Percentiles rank a stretch among this genome's conserved stretches.
phyloP scores from a whole-genome alignment of 2,113 vertebrate species.

The Bufo bufo region DNA sequence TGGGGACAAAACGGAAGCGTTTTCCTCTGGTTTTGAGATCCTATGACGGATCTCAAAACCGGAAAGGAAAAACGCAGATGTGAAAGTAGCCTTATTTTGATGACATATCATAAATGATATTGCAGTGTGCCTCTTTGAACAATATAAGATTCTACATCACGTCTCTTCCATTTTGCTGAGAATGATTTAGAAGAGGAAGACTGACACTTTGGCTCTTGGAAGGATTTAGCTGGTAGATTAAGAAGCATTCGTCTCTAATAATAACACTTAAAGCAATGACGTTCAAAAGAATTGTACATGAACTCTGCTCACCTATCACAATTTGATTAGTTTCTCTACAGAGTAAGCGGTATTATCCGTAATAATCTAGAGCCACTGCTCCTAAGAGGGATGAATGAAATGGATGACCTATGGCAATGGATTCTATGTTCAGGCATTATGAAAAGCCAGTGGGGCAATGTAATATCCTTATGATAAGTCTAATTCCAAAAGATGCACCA shows the following conservation, averaged over 20 bases:
- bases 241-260: conserved; percentile 4
- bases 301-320: not conserved
- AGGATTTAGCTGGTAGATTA: not conserved
- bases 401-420: not conserved
- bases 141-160: not conserved
- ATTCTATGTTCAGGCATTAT: not conserved
- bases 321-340: not conserved
- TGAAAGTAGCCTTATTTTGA: not conserved
- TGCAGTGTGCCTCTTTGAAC: not conserved
- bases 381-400: not conserved
- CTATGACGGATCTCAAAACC: too few relatives aligned
- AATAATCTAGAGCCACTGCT: not conserved
- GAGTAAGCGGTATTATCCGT: not conserved
- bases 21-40: too few relatives aligned
- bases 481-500: not conserved
- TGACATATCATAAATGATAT: not conserved
- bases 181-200: not conserved
- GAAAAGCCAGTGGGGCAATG: not conserved
- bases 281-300: not conserved
- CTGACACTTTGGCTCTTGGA: not conserved
- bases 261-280: not conserved
- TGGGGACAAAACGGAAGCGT: too few relatives aligned
- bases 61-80: too few relatives aligned
- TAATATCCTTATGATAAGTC: too few relatives aligned
- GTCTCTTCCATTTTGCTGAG: not conserved